phyloP scores from a whole-genome alignment of 2,113 vertebrate genomes.

The Microcebus ravelobensis region DNA sequence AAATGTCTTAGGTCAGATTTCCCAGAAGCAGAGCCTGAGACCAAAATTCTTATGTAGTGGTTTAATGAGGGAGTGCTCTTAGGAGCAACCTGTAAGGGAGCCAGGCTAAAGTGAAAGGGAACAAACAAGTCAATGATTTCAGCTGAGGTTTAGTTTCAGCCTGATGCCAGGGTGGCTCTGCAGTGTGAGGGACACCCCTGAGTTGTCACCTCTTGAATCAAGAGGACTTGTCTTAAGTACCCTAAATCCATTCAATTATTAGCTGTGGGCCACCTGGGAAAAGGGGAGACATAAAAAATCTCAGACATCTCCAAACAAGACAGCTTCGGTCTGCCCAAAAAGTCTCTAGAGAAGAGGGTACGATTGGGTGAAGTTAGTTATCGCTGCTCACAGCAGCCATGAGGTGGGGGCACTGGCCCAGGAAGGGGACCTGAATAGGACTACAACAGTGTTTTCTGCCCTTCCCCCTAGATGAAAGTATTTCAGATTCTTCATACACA shows the following conservation, averaged over 20 bases:
- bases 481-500: not conserved
- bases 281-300: not conserved
- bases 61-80: not conserved
- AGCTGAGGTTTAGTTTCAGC: not conserved
- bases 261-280: not conserved
- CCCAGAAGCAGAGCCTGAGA: not conserved
- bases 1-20: not conserved
- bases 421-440: not conserved
- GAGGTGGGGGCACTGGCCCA: no score
- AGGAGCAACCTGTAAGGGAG: not conserved
- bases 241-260: not conserved
- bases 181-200: not conserved
- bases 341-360: not conserved
- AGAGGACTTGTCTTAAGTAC: not conserved
- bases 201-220: not conserved
- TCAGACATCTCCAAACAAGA: not conserved
- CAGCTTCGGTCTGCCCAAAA: not conserved
- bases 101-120: not conserved
- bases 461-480: no score
- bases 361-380: not conserved
- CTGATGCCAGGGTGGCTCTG: not conserved
- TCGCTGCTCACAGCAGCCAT: not conserved
- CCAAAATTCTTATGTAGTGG: not conserved
- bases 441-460: not conserved
- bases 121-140: not conserved